These are phyloP conservation scores for Smittia aterrima DNA, from an alignment of 2,888 invertebrate genomes.

Conservation along the genomic window DNA sequence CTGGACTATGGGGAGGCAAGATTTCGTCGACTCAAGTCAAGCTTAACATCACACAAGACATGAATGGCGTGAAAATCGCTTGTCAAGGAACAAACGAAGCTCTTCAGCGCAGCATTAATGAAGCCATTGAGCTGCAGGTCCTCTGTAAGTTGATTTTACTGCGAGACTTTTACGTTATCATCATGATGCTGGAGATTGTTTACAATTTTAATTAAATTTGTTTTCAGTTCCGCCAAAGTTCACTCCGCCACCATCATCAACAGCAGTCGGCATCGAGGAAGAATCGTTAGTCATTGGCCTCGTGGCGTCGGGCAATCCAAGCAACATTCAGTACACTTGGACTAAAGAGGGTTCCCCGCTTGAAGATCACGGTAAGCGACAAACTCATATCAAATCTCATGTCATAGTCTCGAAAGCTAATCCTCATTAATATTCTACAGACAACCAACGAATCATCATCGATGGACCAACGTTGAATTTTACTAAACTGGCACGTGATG, in stretches of 20 bases:
- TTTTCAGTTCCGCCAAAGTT: conserved; percentile 75
- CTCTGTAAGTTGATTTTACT: conserved; percentile 78
- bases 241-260: conserved; percentile 65
- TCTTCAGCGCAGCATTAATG: conserved; percentile 81
- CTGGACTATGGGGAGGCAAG: conserved; percentile 83
- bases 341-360: conserved; percentile 77
- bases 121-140: conserved; percentile 81
- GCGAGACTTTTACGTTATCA: background rate
- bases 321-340: conserved; percentile 82
- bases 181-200: background rate
- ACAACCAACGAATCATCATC: conserved; percentile 62
- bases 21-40: conserved; percentile 76
- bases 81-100: conserved; percentile 88
- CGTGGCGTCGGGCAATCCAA: conserved; percentile 82
- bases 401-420: background rate
- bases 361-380: conserved; percentile 38
- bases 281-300: conserved; percentile 75
- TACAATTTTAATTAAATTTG: conserved; percentile 20
- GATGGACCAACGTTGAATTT: conserved; percentile 82
- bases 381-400: background rate
- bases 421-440: conserved; percentile 46
- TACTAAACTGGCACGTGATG: conserved; percentile 72
- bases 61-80: conserved; percentile 85
- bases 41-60: conserved; percentile 76
- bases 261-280: conserved; percentile 75